Percentiles rank a stretch among this genome's conserved stretches.
These are phyloP conservation scores for Cheirogaleus medius DNA, from an alignment of 2,113 vertebrate genomes.

Conservation along the genomic window DNA sequence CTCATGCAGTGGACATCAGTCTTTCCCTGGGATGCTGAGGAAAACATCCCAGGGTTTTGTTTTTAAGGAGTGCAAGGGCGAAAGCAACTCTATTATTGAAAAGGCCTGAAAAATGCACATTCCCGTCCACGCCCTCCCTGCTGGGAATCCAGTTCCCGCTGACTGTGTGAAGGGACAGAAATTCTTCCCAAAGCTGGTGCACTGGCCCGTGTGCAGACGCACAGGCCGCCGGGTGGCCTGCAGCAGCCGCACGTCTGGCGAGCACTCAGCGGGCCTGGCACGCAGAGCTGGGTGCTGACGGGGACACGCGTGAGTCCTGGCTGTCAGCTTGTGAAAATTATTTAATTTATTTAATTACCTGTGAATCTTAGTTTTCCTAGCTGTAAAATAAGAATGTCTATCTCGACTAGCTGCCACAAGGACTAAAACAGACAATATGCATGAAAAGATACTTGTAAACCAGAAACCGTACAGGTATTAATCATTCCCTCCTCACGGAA, in stretches of 20 bases:
- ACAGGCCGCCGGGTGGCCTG: not conserved
- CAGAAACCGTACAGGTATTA: not conserved
- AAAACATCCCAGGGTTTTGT: not conserved
- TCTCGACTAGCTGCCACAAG: not conserved
- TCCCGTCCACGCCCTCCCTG: not conserved
- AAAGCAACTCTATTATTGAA: not conserved
- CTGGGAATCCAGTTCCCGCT: not conserved
- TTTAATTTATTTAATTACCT: not conserved
- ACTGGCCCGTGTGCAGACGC: not conserved
- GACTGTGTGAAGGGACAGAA: not conserved
- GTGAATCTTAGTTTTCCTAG: not conserved
- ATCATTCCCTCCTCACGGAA: not conserved
- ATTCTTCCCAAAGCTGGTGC: not conserved
- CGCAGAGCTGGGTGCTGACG: not conserved
- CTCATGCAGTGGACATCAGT: not conserved
- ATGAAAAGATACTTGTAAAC: conserved; percentile 3
- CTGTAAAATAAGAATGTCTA: not conserved
- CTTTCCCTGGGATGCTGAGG: not conserved
- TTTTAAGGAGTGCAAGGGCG: not conserved
- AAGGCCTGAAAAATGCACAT: not conserved
- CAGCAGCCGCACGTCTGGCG: not conserved
- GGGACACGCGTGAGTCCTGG: not conserved
- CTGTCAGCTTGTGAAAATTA: not conserved
- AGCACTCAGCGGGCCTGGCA: not conserved
- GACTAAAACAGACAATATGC: not conserved